Base-by-base conservation (phyloP, 2,888 invertebrate genomes). In the Lordiphosa andalusiaca region DNA sequence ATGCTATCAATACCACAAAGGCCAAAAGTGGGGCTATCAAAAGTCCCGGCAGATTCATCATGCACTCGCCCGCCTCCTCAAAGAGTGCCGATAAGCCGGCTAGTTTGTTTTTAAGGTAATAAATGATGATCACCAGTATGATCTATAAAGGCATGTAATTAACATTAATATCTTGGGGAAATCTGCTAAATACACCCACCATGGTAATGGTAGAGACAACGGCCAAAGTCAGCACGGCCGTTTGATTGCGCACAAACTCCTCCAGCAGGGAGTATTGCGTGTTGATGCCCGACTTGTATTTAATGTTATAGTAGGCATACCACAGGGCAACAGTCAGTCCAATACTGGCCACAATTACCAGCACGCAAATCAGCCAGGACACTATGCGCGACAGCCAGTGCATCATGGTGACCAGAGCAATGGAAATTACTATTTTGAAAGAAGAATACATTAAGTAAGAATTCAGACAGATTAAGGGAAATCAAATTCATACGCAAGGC, bases 201-300 rank as follows among this genome's bases (percentile, higher is more conserved):
- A 97, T 97, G 62, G 97, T 93, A 69, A 97, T 91, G 35, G 97
- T 95, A 16, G 97, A 96, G 71, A 96, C 91, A 70, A 98, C 94
- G 12, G 97, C 94, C 85, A 95, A 94, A 87, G 93, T 93, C 36
- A 97, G 91, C 87, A 98, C 96, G 0, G 96, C 95, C 59, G 92
- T 93, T 90, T 97, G 95, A 89, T 97, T 97, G 84, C 94, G 93
- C 33, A 95, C 91, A 51, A 95, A 94, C 89, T 97, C 95, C 89
- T 95, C 92, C 53, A 97, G 90, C 56, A 91, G 80, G 46, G 90
- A 88, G 36, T 86, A 82, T 54, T 89, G 86, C 0, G 71, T 55
- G 36, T 76, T 82, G 0, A 69, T 6, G 1, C 82, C 73, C 10
- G 77, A 52, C 40, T 87, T 86, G 60, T 91, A 91, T 75, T 93